These are phyloP conservation scores for Drosophila malerkotliana DNA, from an alignment of 1,140 invertebrate species.

Conservation along the genomic window DNA sequence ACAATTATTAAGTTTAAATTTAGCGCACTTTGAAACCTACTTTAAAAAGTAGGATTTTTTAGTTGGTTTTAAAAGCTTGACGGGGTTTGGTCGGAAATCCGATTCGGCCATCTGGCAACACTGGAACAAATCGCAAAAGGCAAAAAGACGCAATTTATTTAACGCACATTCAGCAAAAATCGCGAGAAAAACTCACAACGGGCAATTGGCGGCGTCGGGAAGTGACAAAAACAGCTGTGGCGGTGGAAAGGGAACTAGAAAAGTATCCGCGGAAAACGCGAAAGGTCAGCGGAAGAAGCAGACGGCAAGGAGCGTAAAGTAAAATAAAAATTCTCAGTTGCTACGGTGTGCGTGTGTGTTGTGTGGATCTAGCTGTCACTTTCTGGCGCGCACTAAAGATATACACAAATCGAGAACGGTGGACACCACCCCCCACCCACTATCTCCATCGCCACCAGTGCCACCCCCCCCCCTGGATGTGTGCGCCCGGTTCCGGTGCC, in stretches of 20 bases:
- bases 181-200: not conserved
- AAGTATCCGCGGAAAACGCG: conserved; percentile 72
- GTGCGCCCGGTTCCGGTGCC: conserved; percentile 74
- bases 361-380: conserved; percentile 75
- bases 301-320: conserved; percentile 52
- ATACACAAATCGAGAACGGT: conserved; percentile 67
- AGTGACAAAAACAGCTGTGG: conserved; percentile 52
- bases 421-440: conserved; percentile 32
- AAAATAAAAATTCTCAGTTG: conserved; percentile 49
- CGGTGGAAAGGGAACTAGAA: conserved; percentile 56
- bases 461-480: conserved; percentile 44
- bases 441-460: conserved; percentile 25
- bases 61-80: no score
- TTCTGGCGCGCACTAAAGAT: conserved; percentile 69
- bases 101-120: no score
- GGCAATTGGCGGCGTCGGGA: conserved; percentile 1
- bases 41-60: no score
- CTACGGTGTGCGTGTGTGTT: conserved; percentile 32
- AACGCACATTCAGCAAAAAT: conserved; percentile 2
- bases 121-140: not conserved
- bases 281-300: conserved; percentile 74
- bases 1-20: no score
- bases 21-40: no score
- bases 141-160: conserved; percentile 7
- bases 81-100: no score